These are phyloP conservation scores for Nothoprocta perdicaria DNA, from an alignment of 2,113 vertebrate genomes.

Conservation along the genomic window DNA sequence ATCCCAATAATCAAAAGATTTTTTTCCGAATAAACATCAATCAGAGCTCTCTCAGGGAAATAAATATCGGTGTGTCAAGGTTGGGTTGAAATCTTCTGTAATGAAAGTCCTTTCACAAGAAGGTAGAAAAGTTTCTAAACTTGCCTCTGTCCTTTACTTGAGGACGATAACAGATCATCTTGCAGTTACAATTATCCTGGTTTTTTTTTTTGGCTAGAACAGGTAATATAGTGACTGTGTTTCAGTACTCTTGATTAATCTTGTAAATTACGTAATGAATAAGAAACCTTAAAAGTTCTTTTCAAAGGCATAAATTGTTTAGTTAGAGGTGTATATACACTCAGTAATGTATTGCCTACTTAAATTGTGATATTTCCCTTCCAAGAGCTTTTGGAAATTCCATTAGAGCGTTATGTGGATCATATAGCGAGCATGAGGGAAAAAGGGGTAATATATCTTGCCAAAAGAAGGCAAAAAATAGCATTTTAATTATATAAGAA, in stretches of 20 bases:
- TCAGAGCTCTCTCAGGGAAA: not conserved
- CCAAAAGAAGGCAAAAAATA: not conserved
- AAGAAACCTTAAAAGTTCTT: not conserved
- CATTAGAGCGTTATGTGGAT: not conserved
- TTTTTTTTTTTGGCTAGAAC: accelerated
- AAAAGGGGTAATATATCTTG: not conserved
- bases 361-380: not conserved
- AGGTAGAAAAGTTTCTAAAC: not conserved
- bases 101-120: not conserved
- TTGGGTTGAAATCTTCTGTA: not conserved
- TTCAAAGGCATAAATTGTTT: not conserved
- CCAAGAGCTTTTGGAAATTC: not conserved
- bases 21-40: not conserved
- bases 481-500: not conserved
- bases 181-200: not conserved
- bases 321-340: not conserved
- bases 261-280: not conserved
- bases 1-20: not conserved
- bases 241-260: not conserved
- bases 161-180: not conserved
- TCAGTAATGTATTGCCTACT: not conserved
- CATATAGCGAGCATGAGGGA: not conserved
- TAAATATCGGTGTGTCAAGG: not conserved
- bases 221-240: not conserved
- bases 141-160: not conserved